phyloP scores from a whole-genome alignment of 2,888 invertebrate genomes.

The Idaea aversata region DNA sequence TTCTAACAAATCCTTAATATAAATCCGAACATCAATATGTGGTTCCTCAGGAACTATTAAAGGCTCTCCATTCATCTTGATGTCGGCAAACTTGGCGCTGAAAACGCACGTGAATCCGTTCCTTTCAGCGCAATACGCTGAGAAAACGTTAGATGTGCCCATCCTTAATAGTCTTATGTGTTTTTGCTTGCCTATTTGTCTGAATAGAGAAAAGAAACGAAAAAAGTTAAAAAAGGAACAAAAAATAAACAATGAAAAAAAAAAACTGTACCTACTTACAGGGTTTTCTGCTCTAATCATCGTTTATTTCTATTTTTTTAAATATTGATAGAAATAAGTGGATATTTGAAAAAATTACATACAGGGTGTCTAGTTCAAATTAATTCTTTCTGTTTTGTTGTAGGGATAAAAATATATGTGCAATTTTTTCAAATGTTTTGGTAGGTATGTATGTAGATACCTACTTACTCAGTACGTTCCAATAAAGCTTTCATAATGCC shows the following conservation, averaged over 20 bases:
- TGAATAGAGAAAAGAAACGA: constrained; percentile 57
- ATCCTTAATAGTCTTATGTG: constrained; percentile 83
- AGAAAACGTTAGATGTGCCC: constrained; percentile 88
- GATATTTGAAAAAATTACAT: too few relatives aligned
- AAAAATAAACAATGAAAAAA: too few relatives aligned
- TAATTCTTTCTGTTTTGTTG: neutral
- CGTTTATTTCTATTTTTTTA: too few relatives aligned
- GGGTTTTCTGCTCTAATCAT: too few relatives aligned
- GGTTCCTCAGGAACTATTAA: constrained; percentile 84
- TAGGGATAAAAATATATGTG: neutral
- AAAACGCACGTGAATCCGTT: constrained; percentile 86
- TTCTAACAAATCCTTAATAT: constrained; percentile 67
- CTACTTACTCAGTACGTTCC: constrained; percentile 82
- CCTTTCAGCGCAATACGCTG: constrained; percentile 85
- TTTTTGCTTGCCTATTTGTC: constrained; percentile 76
- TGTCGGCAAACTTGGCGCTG: constrained; percentile 83
- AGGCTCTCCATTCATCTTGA: constrained; percentile 80
- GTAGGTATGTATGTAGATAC: neutral
- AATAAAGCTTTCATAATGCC: constrained; percentile 84
- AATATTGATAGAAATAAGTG: too few relatives aligned
- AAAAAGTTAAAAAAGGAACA: neutral
- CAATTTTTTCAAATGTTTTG: too few relatives aligned
- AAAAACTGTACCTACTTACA: too few relatives aligned
- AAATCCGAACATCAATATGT: constrained; percentile 80
- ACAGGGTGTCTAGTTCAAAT: neutral